Evolutionary conservation across 2,113 vertebrate species (phyloP).

Genomic region (Laticauda laticaudata): DNA sequence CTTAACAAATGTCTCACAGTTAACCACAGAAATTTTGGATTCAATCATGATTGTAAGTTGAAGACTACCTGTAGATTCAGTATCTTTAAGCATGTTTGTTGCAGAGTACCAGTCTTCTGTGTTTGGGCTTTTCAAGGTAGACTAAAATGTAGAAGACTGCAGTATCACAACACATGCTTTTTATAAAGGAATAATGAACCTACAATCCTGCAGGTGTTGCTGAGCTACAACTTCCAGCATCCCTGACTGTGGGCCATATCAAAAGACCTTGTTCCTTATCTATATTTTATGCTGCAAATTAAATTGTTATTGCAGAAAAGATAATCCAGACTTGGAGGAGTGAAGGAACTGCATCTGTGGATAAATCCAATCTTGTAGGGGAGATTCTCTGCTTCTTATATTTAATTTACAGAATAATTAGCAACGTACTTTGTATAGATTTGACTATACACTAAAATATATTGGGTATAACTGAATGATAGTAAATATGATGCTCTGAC

Average conservation of each 20-base stretch:
- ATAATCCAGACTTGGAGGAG: neutral
- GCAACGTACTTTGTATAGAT: neutral
- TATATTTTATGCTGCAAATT: neutral
- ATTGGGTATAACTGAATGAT: neutral
- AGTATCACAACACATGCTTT: neutral
- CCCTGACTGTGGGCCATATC: neutral
- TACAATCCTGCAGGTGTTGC: neutral
- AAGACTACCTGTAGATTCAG: neutral
- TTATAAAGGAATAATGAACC: neutral
- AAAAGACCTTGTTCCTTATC: neutral
- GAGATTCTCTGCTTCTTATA: neutral
- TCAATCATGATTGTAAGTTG: too few relatives aligned
- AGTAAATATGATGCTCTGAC: neutral
- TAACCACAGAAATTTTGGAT: too few relatives aligned
- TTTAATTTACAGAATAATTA: neutral
- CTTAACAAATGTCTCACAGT: too few relatives aligned
- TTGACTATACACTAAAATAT: neutral
- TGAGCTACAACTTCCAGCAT: neutral
- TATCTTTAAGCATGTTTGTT: neutral
- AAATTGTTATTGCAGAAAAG: neutral
- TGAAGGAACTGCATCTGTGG: neutral
- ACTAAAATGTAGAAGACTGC: neutral
- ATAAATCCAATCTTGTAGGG: neutral
- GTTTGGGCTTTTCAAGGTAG: neutral
- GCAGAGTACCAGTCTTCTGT: neutral